phyloP scores from a whole-genome alignment of 2,113 vertebrate species.

The Gnathonemus echidnorhynchus region DNA sequence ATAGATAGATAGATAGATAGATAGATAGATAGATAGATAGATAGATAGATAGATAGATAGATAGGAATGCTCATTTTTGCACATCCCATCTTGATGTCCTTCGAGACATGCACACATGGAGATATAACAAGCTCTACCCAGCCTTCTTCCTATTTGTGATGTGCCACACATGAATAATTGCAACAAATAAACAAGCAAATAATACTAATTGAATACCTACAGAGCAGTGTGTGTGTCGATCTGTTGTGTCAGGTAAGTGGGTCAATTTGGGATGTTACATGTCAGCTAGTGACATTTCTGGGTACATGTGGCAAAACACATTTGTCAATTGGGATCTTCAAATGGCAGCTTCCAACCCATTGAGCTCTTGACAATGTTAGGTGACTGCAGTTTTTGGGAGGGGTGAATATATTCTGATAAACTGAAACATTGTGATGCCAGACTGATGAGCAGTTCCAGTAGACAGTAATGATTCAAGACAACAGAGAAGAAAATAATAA shows the following conservation, averaged over 20 bases:
- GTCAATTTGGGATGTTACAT: neutral
- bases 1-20: no score
- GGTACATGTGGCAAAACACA: neutral
- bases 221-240: neutral
- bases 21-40: no score
- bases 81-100: neutral
- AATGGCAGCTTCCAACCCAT: neutral
- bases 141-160: neutral
- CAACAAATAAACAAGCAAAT: neutral
- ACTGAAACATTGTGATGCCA: neutral
- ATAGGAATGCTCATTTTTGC: neutral
- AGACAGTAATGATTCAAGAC: neutral
- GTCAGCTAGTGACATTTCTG: neutral
- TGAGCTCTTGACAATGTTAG: neutral
- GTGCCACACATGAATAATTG: neutral
- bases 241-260: neutral
- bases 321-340: neutral
- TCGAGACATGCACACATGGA: neutral
- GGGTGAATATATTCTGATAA: neutral
- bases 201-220: neutral
- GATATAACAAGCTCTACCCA: neutral
- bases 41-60: no score
- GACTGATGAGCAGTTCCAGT: neutral
- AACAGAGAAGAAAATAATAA: neutral
- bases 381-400: neutral